These are phyloP conservation scores for Saxicola maurus DNA, from an alignment of 2,797 vertebrate species.

Conservation along the genomic window DNA sequence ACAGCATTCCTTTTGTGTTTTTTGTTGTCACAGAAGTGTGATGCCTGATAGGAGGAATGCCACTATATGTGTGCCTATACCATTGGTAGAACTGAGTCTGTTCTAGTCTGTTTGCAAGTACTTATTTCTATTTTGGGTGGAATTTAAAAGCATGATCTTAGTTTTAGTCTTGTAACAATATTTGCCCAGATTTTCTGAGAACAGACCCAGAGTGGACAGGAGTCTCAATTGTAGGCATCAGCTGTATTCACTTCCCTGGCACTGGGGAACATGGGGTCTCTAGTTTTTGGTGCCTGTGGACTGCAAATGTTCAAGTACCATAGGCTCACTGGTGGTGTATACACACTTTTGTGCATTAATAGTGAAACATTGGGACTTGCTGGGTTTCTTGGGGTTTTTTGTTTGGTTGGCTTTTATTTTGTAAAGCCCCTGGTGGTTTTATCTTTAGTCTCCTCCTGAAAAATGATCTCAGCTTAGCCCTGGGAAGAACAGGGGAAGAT, in stretches of 20 bases:
- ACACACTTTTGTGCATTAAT: neutral
- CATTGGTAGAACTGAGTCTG: neutral
- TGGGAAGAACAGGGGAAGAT: neutral
- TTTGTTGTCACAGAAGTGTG: neutral
- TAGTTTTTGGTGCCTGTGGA: neutral
- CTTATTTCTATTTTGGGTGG: neutral
- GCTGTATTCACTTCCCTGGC: neutral
- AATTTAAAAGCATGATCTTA: neutral
- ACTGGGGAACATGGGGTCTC: neutral
- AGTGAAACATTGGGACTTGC: rapidly evolving
- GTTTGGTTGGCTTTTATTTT: neutral
- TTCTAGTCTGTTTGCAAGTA: neutral
- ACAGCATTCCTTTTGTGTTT: neutral
- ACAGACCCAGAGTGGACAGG: neutral
- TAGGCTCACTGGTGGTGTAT: neutral
- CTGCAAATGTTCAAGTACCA: neutral
- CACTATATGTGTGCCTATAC: neutral
- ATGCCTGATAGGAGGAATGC: neutral
- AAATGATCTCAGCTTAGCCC: neutral
- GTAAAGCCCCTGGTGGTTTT: neutral
- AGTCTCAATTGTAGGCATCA: neutral
- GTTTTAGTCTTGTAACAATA: neutral
- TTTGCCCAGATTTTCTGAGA: neutral
- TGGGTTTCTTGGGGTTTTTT: neutral
- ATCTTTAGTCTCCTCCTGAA: neutral